Evolutionary conservation across 2,888 invertebrate species (phyloP).

Genomic region (Apamea anceps): DNA sequence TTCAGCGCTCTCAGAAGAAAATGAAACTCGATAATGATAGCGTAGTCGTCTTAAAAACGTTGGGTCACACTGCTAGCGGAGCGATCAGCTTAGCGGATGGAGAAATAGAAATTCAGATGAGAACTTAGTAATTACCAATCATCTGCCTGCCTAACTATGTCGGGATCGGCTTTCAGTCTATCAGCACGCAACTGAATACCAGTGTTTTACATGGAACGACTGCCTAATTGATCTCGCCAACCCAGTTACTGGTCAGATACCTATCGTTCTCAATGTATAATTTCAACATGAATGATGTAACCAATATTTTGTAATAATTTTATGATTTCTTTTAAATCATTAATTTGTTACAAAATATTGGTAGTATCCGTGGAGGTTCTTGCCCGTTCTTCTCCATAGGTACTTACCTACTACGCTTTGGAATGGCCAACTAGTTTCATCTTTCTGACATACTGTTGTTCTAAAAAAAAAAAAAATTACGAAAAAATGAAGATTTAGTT

Average conservation of each 20-base stretch:
- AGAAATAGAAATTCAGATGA: not conserved
- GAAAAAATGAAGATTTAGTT: too few relatives aligned
- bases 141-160: not conserved
- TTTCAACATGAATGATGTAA: too few relatives aligned
- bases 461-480: not conserved
- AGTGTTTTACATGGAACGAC: not conserved
- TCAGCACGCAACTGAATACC: not conserved
- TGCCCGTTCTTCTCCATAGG: too few relatives aligned
- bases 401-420: too few relatives aligned
- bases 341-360: too few relatives aligned
- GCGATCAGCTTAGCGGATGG: not conserved
- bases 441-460: too few relatives aligned
- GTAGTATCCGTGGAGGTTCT: too few relatives aligned
- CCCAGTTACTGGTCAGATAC: not conserved
- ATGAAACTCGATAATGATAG: slow-evolving; percentile 57
- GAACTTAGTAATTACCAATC: not conserved
- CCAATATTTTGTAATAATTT: too few relatives aligned
- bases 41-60: slow-evolving; percentile 25
- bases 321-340: too few relatives aligned
- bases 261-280: too few relatives aligned
- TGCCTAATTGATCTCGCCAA: not conserved
- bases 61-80: slow-evolving; percentile 32
- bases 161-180: not conserved
- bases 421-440: too few relatives aligned
- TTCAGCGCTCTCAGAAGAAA: slow-evolving; percentile 41